A percentile compares a stretch with the other conserved stretches of the same genome.
phyloP scores from a whole-genome alignment of 2,888 invertebrate species.

The Agrilus mali region DNA sequence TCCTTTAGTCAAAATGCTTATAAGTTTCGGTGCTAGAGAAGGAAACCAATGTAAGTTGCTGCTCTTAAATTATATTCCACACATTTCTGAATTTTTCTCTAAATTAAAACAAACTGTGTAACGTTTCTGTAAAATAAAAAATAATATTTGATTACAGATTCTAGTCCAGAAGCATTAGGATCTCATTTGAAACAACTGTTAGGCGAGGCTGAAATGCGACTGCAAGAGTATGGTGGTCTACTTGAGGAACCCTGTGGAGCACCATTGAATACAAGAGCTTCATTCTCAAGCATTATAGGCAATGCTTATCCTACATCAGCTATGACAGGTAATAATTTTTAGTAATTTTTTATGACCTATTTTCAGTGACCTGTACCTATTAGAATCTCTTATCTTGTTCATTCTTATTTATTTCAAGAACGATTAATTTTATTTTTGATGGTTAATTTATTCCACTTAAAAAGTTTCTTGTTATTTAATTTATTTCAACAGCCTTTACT shows the following conservation, averaged over 20 bases:
- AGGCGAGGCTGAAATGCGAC: constrained; percentile 70
- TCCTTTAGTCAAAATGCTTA: constrained; percentile 78
- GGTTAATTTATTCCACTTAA: no score
- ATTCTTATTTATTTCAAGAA: no score
- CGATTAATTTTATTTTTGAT: no score
- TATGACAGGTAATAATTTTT: constrained; percentile 28
- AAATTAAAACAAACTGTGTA: no score
- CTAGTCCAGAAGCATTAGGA: constrained; percentile 60
- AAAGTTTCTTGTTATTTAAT: no score
- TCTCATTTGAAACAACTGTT: constrained; percentile 63
- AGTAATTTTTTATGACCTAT: neutral
- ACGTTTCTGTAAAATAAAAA: neutral
- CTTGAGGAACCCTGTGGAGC: constrained; percentile 34
- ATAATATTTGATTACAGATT: constrained; percentile 38
- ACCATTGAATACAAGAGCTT: constrained; percentile 37
- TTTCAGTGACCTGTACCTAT: neutral
- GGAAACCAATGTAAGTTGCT: constrained; percentile 66
- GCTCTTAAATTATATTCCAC: neutral
- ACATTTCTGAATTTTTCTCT: neutral
- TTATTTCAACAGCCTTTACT: no score
- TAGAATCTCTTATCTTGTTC: no score
- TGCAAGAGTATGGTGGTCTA: constrained; percentile 61
- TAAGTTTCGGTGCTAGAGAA: constrained; percentile 76
- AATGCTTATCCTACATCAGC: constrained; percentile 30
- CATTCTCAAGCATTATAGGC: constrained; percentile 46